Base-by-base conservation (phyloP, 2,888 invertebrate genomes). In the Xestia rhomboidea region DNA sequence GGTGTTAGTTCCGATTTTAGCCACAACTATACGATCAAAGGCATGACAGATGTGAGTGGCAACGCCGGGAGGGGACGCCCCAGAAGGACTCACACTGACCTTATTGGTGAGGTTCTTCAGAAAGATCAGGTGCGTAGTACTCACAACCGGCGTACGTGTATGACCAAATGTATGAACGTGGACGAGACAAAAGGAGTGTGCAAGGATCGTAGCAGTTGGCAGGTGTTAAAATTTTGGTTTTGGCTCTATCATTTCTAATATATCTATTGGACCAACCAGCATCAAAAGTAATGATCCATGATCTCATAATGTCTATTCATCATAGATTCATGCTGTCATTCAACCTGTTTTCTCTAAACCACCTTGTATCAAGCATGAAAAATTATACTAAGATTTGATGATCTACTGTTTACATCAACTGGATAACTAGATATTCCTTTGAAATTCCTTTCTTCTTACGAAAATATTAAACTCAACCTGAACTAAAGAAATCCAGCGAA, bases 311-410 rank as follows among this genome's bases (percentile, higher is more conserved):
- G 21, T 62, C 11, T 30, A 67, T 72, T 72, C 46, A 62, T 62
- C 62, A 62, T 5, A 62, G 30, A 15, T 34, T n/a, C n/a, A n/a
- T n/a, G n/a, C n/a, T n/a, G n/a, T 24, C 21, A 41, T 30, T 0
- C 10, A 44, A 44, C 44, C 27, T 54, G 24, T 76, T 74, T 27
- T 66, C n/a, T 75, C 15, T 7, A 38, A 49, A 41, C 57, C n/a
- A 41, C 46, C 13, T 30, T 60, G 10, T 30, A 57, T 49, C 75
- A 57, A 44, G 10, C 13, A 15, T 18, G 18, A 27, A 24, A 46
- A 10, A 24, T 54, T 27, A 46, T 4, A 44, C 8, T 41, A 1
- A 46, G 11, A 73, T 51, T 54, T 74, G 27, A 27, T 57, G 18
- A 30, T 75, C 44, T 38, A 34, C 5, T 74, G 24, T 8, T 51